Base-by-base conservation (phyloP, 2,797 vertebrate genomes). In the Darevskia nairensis region DNA sequence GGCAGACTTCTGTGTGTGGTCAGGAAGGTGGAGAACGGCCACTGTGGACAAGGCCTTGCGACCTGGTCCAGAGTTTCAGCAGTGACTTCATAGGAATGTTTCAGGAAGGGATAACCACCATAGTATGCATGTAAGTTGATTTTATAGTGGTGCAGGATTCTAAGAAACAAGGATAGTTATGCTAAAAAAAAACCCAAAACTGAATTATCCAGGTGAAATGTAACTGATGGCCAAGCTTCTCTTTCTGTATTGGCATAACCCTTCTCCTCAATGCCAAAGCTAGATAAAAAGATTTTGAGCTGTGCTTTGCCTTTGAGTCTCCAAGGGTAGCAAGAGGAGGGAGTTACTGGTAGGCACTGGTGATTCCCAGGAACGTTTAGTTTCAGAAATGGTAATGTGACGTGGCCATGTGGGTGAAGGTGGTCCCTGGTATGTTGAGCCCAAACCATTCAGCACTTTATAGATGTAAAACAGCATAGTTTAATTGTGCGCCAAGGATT, bases 161-260 rank as follows among this genome's bases (percentile, higher is more conserved):
- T 69, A 32, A 27, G 69, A 11, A 4, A 1, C 21, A 3, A 39
- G 50, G 80, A 1, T 44, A 46, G 39, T 41, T 32, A 8, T 19
- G 0, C 8, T 75, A 3, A 35, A 39, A 21, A 19, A 9, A 0
- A 2, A 3, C 3, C 1, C 1, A 55, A 55, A 55, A 55, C 39
- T 25, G 29, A 84, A 25, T 29, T 50, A 27, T 9, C 17, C 27
- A 44, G 32, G n/a, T 46, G 8, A 59, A 7, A 64, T 6, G 29
- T 23, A 32, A 8, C n/a, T n/a, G 15, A 23, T 74, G 79, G 21
- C 3, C 10, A 35, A 25, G 3, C 44, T 5, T 64, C n/a, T 13
- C 1, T 82, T 82, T 68, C 23, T 41, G 11, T 13, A 29, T 66
- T 41, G 59, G 55, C n/a, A 13, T 61, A 50, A 64, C 50, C 19